Base-by-base conservation (phyloP, 2,888 invertebrate genomes). In the Buathra laborator region DNA sequence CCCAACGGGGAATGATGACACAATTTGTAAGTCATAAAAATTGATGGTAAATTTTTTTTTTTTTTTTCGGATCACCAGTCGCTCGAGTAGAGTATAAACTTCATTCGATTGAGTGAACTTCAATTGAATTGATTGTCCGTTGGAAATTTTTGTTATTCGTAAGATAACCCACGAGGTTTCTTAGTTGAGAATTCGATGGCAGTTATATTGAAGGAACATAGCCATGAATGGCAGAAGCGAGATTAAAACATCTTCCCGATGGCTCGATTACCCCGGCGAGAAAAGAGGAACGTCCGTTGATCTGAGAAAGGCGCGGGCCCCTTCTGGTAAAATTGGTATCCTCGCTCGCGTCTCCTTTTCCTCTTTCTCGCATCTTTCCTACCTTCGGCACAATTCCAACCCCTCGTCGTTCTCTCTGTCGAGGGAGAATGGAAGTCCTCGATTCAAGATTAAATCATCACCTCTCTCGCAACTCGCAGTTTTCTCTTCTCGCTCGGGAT, bases 201-300 rank as follows among this genome's bases (percentile, higher is more conserved):
- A 84, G 84, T 76, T 67, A 67, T 53, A 81, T 51, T 75, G 56
- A 37, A 66, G 48, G 43, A 56, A 53, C 75, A 68, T 46, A 71
- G 64, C 68, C 76, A 84, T 81, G 86, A 86, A 84, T 84, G 66
- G 83, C 64, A 86, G 81, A 81, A 62, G 43, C 78, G 70, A 70
- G 67, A 81, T 84, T 84, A 79, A 85, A 79, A 79, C 81, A 77
- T 84, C 81, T 81, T 77, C 59, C 64, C 37, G 72, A 66, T 71
- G 9, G n/a, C n/a, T 29, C 16, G 53, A 71, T 81, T 53, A 48
- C 59, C 68, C 7, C 48, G 43, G 37, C 16, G 59, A 37, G 77
- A 74, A 77, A 71, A 48, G 24, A 12, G 80, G 16, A 32, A 56
- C 44, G 46, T 78, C 62, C 24, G 62, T 53, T 81, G 51, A 76